A percentile compares a stretch with the other conserved stretches of the same genome.
phyloP scores from a whole-genome alignment of 2,888 invertebrate genomes.

The Orthonychiurus folsomi region DNA sequence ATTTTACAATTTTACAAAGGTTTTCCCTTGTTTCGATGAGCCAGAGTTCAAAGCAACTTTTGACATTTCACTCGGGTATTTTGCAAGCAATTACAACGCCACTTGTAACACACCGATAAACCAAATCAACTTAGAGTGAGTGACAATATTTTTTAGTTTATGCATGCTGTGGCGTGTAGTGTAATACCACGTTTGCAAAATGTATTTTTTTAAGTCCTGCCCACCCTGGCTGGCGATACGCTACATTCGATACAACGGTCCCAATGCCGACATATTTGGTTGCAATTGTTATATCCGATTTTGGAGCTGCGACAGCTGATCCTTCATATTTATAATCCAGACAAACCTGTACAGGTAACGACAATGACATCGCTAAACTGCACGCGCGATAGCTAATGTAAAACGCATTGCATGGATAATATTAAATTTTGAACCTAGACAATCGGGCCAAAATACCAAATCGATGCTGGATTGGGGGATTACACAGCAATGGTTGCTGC shows the following conservation, averaged over 20 bases:
- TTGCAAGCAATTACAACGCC: background rate
- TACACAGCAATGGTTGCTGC: conserved; percentile 54
- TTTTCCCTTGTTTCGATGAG: conserved; percentile 47
- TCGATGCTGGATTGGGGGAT: conserved; percentile 21
- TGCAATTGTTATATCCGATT: conserved; percentile 25
- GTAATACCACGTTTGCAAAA: no score
- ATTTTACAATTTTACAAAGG: no score
- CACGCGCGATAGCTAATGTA: background rate
- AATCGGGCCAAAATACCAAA: conserved; percentile 23
- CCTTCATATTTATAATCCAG: background rate
- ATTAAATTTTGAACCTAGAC: conserved; percentile 17
- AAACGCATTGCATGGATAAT: background rate
- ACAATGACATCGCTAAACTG: no score
- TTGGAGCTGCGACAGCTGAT: conserved; percentile 13
- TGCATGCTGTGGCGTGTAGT: no score
- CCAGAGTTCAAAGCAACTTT: conserved; percentile 44
- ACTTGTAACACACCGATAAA: background rate
- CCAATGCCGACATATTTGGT: conserved; percentile 27
- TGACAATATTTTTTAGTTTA: background rate
- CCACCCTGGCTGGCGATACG: conserved; percentile 20
- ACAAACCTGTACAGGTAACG: conserved; percentile 10
- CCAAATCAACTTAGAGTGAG: background rate
- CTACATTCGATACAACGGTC: conserved; percentile 20
- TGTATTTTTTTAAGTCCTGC: background rate
- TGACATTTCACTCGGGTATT: conserved; percentile 35